Evolutionary conservation across 30 jellyfish, hydroid and myxozoan genomes (phyloP), one percentile per base, ranked within the genome.

Genomic region (Nemopilema nomurai): DNA sequence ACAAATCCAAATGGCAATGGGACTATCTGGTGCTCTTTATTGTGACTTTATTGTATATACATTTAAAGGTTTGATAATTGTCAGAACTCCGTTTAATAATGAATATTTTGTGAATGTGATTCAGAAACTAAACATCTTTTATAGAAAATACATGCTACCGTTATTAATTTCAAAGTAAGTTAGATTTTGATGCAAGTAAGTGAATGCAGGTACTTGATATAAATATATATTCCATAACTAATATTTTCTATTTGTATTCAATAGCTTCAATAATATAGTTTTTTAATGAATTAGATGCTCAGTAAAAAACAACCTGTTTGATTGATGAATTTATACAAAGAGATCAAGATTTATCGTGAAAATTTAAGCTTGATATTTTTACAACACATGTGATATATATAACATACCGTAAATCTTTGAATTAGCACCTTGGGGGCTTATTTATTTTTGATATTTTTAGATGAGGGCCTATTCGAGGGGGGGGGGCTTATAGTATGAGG

Each of bases 1-100:
- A 51, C 94, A 74, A 62, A 51, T 73, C 65, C 94, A 85, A 73
- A 6, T 83, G 67, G 89, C 92, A 30, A 52, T 83, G 79, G 89
- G 92, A 22, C 62, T 83, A 72, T 50, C 83, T 51, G 80, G 77
- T 9, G 49, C 68, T 18, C 1, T 1, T 7, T 0, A 9, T 17
- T 53, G 86, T 57, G 0, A 0, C 1, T 79, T 51, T 73, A 85
- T 85, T 62, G 92, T 85, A 1, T 85, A 85, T 33, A 52, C 73
- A 16, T 85, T 57, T 23, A 75, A 85, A 85, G 94, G 94, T 27
- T 25, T 77, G 73, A 74, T 85, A 33, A 74, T 85, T 21, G 73
- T 66, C 22, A 26, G 86, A 28, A 68, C 78, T 75, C 72, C 69
- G 18, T 85, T 51, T 85, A 64, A 85, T 32, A 62, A 73, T 64